Base-by-base conservation (phyloP, 1,140 invertebrate species). In the Agrilus planipennis region DNA sequence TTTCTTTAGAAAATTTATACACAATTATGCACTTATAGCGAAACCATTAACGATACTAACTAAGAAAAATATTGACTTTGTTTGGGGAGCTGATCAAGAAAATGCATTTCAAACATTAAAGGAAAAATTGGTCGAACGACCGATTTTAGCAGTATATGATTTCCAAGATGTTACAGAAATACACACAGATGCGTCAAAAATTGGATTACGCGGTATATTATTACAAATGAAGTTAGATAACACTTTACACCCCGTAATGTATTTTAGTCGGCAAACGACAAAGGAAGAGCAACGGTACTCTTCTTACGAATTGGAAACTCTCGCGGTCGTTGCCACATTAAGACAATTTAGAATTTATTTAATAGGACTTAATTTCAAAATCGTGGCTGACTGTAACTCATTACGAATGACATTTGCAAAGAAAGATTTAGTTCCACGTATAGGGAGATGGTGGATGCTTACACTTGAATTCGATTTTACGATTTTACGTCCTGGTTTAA, bases 281-380 rank as follows among this genome's bases (percentile, higher is more conserved):
- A 31, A 40, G 17, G 45, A 47, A 18, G 69, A 75, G 51, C 46
- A 34, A 11, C 53, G 62, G 11, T 69, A 65, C 39, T 47, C 52
- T 10, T 55, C 53, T 17, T 61, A 57, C 10, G 65, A 71, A 43
- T 43, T 63, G 20, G 67, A 71, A 54, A 58, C 55, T 10, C 39
- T 72, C 1, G 64, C 65, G 3, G 51, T 71, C 11, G 52, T 71
- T 3, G 56, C 60, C 46, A 61, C 62, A 1, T 52, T 73, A 4
- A 53, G 60, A 45, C 51, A 60, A 29, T 70, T 70, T 46, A 42
- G 55, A 6, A 45, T 59, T 23, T 73, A 64, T 52, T 47, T 73
- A 10, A n/a, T n/a, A n/a, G n/a, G n/a, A n/a, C n/a, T n/a, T n/a
- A n/a, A n/a, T n/a, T n/a, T 74, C 39, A 64, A 46, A n/a, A 50